phyloP scores from a whole-genome alignment of 2,797 vertebrate genomes.

The Scyliorhinus canicula region DNA sequence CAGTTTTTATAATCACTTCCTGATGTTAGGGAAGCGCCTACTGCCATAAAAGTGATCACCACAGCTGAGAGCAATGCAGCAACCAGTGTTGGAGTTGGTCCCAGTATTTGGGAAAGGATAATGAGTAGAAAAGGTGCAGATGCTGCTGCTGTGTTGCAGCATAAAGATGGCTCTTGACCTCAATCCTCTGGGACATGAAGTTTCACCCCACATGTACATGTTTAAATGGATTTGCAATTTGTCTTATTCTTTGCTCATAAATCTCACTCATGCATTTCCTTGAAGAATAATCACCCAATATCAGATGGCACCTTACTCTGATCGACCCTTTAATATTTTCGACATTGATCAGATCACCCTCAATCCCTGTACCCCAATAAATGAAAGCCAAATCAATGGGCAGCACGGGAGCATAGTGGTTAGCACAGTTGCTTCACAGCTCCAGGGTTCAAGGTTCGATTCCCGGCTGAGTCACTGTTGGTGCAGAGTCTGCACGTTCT shows the following conservation, averaged over 20 bases:
- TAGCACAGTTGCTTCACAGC: too few relatives aligned
- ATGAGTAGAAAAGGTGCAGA: neutral
- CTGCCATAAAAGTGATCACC: neutral
- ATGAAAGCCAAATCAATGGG: neutral
- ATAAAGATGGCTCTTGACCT: neutral
- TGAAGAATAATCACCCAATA: neutral
- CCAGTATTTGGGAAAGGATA: neutral
- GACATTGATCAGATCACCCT: neutral
- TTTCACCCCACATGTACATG: neutral
- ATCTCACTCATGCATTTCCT: neutral
- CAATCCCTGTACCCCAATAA: neutral
- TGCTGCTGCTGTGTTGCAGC: neutral
- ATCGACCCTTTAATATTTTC: neutral
- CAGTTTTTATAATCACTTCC: too few relatives aligned
- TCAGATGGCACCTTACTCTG: neutral
- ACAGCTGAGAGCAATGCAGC: neutral
- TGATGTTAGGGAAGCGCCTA: too few relatives aligned
- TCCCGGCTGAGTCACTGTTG: too few relatives aligned
- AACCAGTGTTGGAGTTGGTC: neutral
- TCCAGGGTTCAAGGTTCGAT: too few relatives aligned
- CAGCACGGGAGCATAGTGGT: too few relatives aligned
- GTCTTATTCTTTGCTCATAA: neutral
- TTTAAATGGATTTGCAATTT: neutral
- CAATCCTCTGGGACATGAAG: neutral
- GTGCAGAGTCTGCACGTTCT: too few relatives aligned